Percentiles rank a stretch among this genome's conserved stretches.
phyloP scores from a whole-genome alignment of 2,888 invertebrate genomes.

The Nemapogon koenigi region DNA sequence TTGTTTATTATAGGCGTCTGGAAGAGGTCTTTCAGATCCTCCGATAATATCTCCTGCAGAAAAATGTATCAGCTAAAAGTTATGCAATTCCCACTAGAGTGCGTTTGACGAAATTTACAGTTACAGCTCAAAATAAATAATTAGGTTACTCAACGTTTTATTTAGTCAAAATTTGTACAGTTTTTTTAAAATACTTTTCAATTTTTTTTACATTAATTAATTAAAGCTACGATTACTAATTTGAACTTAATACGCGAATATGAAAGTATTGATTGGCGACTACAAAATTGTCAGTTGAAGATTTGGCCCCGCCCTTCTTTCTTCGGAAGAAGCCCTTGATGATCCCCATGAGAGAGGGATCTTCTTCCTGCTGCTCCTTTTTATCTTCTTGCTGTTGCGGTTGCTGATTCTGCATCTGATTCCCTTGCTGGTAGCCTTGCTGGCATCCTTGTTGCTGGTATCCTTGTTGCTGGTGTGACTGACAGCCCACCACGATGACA shows the following conservation, averaged over 20 bases:
- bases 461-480: too few relatives aligned
- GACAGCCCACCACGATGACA: too few relatives aligned
- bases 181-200: too few relatives aligned
- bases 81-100: constrained; percentile 21
- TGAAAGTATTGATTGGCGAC: too few relatives aligned
- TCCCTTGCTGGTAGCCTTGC: constrained; percentile 14
- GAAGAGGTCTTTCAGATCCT: background rate
- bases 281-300: too few relatives aligned
- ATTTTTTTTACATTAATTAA: too few relatives aligned
- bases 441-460: too few relatives aligned
- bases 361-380: constrained; percentile 22
- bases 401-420: constrained; percentile 15
- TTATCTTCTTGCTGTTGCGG: constrained; percentile 15
- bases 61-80: constrained; percentile 25
- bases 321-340: constrained; percentile 37
- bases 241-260: too few relatives aligned
- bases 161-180: too few relatives aligned
- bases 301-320: constrained; percentile 24
- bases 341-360: constrained; percentile 27
- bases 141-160: too few relatives aligned
- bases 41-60: constrained; percentile 37
- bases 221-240: too few relatives aligned
- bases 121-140: too few relatives aligned
- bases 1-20: constrained; percentile 1
- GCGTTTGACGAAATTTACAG: constrained; percentile 45